Conservation (phyloP, 2,888 invertebrate species). For the Deilephila porcellus region DNA sequence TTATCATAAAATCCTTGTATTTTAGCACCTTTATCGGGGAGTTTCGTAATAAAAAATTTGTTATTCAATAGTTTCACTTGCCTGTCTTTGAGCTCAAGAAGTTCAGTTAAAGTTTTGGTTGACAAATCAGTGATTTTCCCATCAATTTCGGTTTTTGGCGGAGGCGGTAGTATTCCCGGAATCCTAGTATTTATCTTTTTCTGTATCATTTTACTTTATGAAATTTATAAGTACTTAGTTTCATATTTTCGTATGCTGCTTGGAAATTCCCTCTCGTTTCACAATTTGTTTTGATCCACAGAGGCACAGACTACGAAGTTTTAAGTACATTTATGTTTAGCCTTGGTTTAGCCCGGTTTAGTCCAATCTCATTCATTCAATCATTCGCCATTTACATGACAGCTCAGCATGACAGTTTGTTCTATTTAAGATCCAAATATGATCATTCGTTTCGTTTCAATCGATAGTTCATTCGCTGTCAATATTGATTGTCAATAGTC, state of each 20-base stretch:
- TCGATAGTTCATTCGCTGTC: background rate
- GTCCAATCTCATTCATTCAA: too few relatives aligned
- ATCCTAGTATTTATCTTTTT: conserved; percentile 72
- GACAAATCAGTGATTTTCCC: conserved; percentile 81
- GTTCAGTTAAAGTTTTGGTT: conserved; percentile 74
- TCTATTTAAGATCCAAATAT: too few relatives aligned
- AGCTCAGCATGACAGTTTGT: too few relatives aligned
- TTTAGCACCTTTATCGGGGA: conserved; percentile 86
- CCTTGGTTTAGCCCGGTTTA: too few relatives aligned
- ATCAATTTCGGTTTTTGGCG: conserved; percentile 79
- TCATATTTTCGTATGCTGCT: background rate
- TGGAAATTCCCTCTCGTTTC: background rate
- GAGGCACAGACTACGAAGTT: too few relatives aligned
- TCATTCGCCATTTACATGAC: too few relatives aligned
- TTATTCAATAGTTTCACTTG: conserved; percentile 83
- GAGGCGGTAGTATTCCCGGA: conserved; percentile 75
- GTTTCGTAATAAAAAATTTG: conserved; percentile 80
- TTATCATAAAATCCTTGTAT: conserved; percentile 77
- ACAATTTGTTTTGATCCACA: background rate
- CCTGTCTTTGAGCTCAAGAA: conserved; percentile 81
- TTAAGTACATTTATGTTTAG: too few relatives aligned
- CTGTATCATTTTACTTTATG: conserved; percentile 47
- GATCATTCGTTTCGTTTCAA: too few relatives aligned
- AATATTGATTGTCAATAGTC: background rate
- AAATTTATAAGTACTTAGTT: background rate